Conservation (phyloP, 2,113 vertebrate species). For the Bambusicola thoracicus region DNA sequence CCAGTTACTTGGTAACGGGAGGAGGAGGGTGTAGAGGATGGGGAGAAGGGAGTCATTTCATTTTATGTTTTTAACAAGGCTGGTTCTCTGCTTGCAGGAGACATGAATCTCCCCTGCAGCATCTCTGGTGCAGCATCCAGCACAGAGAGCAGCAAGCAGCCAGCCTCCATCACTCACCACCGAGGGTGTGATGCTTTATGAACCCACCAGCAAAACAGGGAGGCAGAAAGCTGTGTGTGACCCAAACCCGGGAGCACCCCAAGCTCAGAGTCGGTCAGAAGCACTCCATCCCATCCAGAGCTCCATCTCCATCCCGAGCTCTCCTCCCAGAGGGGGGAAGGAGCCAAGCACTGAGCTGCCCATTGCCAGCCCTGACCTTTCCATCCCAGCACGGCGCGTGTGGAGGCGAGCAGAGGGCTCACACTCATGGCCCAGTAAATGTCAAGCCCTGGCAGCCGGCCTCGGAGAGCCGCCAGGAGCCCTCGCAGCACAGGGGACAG, state of each 20-base stretch:
- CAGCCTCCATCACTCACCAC: background rate
- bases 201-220: background rate
- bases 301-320: background rate
- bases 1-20: slow-evolving; percentile 66
- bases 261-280: background rate
- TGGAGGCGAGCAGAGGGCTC: background rate
- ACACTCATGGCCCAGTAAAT: background rate
- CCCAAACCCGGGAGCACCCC: background rate
- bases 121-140: background rate
- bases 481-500: background rate
- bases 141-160: accelerated
- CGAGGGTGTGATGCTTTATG: background rate
- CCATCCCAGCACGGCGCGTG: background rate
- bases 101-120: background rate
- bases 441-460: slow-evolving; percentile 20
- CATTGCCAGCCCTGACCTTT: background rate
- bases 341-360: background rate
- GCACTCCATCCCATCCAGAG: background rate
- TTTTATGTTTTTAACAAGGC: background rate
- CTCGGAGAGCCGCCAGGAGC: background rate
- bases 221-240: background rate
- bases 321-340: background rate
- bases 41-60: background rate
- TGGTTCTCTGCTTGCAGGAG: background rate
- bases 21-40: slow-evolving; percentile 11